Evolutionary conservation across 2,888 invertebrate species (phyloP), one percentile per base, ranked within the genome.

Genomic region (Muscina levida): DNA sequence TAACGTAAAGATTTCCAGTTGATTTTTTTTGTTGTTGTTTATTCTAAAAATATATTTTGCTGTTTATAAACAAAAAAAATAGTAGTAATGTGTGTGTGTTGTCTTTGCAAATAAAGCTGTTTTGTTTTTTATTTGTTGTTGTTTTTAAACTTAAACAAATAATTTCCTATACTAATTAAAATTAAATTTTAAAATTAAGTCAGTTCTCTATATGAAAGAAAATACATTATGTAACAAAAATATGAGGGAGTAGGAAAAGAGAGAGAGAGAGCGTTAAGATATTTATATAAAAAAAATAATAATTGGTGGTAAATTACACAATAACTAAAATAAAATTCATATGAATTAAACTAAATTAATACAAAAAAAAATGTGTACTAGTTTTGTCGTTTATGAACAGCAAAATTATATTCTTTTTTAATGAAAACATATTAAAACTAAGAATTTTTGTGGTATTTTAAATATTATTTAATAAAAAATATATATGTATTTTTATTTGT

Each of bases 321-420:
- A 59, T 48, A 66, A 66, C 48, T 46, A 24, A 46, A 59, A 44
- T n/a, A 44, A 15, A 4, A 22, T 22, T 3, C 39, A 39, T 17
- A 62, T 26, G 19, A 44, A 42, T 68, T 26, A 26, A 13, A 17
- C 15, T 67, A 42, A 31, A 37, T 46, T 46, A n/a, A 48, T 15
- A 5, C 31, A 5, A 31, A 31, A 31, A 31, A 31, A 5, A 31
- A 17, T 68, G 44, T 31, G 8, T 26, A 31, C 39, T 67, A 57
- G 19, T 51, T 53, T 24, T 19, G 85, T 87, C 85, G 84, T 86
- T 87, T 84, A 86, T 87, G 85, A 87, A 87, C 88, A 88, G 87
- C 87, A 86, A 84, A 62, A 83, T n/a, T 44, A 22, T 24, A 48
- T 31, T 31, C 8, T 31, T 31, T 3, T 31, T 31, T 31, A 5